Evolutionary conservation across 2,797 vertebrate species (phyloP), one percentile per base, ranked within the genome.

Genomic region (Aeoliscus strigatus): DNA sequence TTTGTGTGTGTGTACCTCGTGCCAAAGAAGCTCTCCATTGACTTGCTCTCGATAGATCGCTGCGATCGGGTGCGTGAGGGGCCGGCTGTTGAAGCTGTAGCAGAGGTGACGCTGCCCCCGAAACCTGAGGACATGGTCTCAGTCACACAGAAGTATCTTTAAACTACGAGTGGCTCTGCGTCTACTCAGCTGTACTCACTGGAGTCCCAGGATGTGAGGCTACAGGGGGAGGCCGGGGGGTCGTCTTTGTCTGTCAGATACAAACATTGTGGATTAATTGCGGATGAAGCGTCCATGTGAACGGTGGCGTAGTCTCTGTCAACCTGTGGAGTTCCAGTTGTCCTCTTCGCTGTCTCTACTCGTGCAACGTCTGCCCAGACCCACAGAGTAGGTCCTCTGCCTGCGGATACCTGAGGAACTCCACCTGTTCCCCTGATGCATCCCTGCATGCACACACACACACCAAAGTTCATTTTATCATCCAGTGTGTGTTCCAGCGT

Each of bases 41-140:
- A 90, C 77, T 87, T 91, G 84, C 82, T 91, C 69, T 94, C 92
- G 1, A 84, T 81, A 11, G 90, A 91, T 66, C 90, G 86, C 72
- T 90, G 91, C 24, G 91, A 90, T 17, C 83, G 88, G 51, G 70
- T 63, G 47, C 85, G 80, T 0, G 77, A 48, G 13, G 55, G 2
- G 2, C 64, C 39, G 7, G 79, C 24, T 37, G 67, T 66, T 9
- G 84, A 74, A 12, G 75, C 67, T 47, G 85, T 78, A 24, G 63
- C 38, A 8, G 80, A 80, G 53, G 62, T 55, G 9, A 39, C 46
- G 26, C 36, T 74, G 6, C 69, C 74, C 10, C 81, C 83, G 12
- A 67, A 39, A 66, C 58, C 85, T 86, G 65, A 53, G 50, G n/a
- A n/a, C n/a, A n/a, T n/a, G n/a, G n/a, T n/a, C n/a, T n/a, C n/a